phyloP scores from a whole-genome alignment of 1,140 invertebrate species.

The Hylyphantes graminicola region DNA sequence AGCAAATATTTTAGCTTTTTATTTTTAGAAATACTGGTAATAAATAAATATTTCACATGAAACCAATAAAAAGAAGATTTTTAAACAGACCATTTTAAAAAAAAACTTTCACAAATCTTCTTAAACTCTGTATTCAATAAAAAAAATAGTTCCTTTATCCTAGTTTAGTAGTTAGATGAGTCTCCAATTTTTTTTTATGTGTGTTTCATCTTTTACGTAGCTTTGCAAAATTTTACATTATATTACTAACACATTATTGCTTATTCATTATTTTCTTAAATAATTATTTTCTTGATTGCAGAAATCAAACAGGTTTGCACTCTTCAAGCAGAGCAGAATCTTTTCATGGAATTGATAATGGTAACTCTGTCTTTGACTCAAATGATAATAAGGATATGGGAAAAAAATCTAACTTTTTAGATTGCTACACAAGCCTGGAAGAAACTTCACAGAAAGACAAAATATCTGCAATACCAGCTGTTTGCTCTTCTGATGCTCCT shows the following conservation, averaged over 20 bases:
- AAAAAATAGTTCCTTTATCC: too few species aligned
- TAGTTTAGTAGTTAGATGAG: too few species aligned
- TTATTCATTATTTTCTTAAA: not conserved
- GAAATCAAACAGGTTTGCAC: constrained; percentile 36
- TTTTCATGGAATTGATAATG: constrained; percentile 42
- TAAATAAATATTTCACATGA: too few species aligned
- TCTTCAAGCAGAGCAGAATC: constrained; percentile 18
- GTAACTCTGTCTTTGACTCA: constrained; percentile 50
- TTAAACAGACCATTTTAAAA: too few species aligned
- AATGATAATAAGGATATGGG: constrained; percentile 57
- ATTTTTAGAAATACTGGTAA: too few species aligned
- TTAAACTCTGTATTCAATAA: too few species aligned
- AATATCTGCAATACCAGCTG: constrained; percentile 13
- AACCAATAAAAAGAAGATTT: too few species aligned
- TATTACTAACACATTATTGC: not conserved
- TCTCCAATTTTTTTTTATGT: too few species aligned
- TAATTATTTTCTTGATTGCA: not conserved
- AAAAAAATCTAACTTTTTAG: constrained; percentile 58
- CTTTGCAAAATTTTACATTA: too few species aligned
- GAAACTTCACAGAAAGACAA: constrained; percentile 40
- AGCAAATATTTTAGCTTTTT: too few species aligned
- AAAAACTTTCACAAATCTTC: too few species aligned
- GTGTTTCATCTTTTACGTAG: too few species aligned
- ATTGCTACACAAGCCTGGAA: constrained; percentile 62
- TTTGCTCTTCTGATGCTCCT: constrained; percentile 21